phyloP scores from a whole-genome alignment of 1,140 invertebrate genomes.

The Adoxophyes honmai region DNA sequence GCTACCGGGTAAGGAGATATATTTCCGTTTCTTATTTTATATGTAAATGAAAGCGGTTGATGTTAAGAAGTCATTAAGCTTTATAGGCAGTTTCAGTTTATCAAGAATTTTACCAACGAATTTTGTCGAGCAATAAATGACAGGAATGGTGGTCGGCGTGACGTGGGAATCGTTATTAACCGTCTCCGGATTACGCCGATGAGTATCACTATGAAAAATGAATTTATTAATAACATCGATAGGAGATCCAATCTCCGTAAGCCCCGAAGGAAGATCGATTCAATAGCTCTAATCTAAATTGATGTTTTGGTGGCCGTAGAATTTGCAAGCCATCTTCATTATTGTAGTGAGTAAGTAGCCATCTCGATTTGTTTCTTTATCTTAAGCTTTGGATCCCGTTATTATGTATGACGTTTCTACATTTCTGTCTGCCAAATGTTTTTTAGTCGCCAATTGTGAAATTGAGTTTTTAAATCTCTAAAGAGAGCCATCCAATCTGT shows the following conservation, averaged over 20 bases:
- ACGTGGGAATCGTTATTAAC: slow-evolving; percentile 61
- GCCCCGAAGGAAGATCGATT: slow-evolving; percentile 29
- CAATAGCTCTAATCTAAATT: slow-evolving; percentile 22
- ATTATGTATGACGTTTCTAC: too few relatives aligned
- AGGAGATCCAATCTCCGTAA: slow-evolving; percentile 47
- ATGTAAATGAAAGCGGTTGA: too few relatives aligned
- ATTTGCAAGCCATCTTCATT: slow-evolving; percentile 15
- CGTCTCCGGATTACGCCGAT: slow-evolving; percentile 63
- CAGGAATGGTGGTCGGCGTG: slow-evolving; percentile 47
- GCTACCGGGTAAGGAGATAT: too few relatives aligned
- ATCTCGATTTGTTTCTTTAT: neutral
- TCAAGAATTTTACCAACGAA: too few relatives aligned
- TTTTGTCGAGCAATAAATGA: slow-evolving; percentile 53
- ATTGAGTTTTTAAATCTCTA: neutral
- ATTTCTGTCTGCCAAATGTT: too few relatives aligned
- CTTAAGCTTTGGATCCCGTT: neutral
- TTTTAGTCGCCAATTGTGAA: too few relatives aligned
- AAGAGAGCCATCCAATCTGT: neutral
- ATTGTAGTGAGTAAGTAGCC: neutral
- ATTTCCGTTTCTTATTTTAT: too few relatives aligned
- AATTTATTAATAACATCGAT: slow-evolving; percentile 60
- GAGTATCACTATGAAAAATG: slow-evolving; percentile 52
- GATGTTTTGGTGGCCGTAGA: slow-evolving; percentile 15
- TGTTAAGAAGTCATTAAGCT: too few relatives aligned
- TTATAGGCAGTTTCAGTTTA: too few relatives aligned